phyloP scores from a whole-genome alignment of 2,113 vertebrate species.

The Canis aureus region DNA sequence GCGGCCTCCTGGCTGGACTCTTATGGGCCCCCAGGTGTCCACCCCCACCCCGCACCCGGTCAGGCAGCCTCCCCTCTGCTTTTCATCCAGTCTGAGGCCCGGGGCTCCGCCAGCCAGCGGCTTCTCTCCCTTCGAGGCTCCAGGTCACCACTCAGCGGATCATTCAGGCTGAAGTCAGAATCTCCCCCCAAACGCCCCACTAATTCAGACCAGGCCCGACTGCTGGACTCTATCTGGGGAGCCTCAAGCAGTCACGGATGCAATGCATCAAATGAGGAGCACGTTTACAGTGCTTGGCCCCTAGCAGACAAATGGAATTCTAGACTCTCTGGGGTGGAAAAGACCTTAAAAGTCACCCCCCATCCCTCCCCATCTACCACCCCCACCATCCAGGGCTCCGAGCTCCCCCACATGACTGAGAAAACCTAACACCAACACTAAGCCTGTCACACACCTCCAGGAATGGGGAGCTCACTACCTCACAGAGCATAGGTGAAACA shows the following conservation, averaged over 20 bases:
- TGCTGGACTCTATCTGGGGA: background rate
- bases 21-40: background rate
- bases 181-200: background rate
- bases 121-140: background rate
- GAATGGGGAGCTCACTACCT: background rate
- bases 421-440: background rate
- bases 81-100: background rate
- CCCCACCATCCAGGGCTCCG: background rate
- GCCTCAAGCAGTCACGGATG: background rate
- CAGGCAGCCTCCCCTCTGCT: background rate
- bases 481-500: no score
- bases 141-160: background rate
- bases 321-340: background rate
- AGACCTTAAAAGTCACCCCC: background rate
- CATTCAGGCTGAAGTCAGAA: background rate
- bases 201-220: conserved; percentile 74
- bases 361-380: background rate
- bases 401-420: fast-evolving
- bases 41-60: background rate
- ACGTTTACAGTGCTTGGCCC: background rate
- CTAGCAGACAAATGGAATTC: conserved; percentile 15
- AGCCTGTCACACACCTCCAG: background rate
- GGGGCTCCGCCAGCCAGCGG: fast-evolving
- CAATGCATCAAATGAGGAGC: conserved; percentile 7
- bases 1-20: no score